phyloP scores from a whole-genome alignment of 1,140 invertebrate species.

The Drosophila takahashii region DNA sequence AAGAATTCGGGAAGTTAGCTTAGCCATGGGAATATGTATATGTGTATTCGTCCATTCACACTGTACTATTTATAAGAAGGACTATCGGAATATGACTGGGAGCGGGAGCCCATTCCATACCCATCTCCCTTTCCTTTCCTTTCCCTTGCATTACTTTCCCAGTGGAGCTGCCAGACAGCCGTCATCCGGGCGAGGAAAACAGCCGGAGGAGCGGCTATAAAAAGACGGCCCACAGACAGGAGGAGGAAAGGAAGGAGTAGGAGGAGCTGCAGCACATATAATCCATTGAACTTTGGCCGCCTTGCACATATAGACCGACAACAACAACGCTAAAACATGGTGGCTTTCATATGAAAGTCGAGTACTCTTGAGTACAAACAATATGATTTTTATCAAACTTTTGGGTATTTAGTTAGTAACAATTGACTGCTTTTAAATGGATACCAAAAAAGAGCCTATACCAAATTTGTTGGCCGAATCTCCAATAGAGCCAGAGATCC shows the following conservation, averaged over 20 bases:
- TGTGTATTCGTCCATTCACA: not conserved
- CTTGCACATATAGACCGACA: conserved; percentile 42
- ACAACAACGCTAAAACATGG: conserved; percentile 3
- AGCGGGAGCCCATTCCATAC: not conserved
- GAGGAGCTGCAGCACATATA: conserved; percentile 29
- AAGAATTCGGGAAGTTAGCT: conserved; percentile 7
- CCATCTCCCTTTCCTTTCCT: not conserved
- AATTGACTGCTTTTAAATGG: too few relatives aligned
- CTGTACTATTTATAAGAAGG: not conserved
- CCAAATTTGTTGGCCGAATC: not conserved
- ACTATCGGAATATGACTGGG: conserved; percentile 4
- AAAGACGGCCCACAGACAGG: conserved; percentile 61
- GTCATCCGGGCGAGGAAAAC: conserved; percentile 37
- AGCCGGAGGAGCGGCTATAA: conserved; percentile 63
- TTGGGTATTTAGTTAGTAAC: too few relatives aligned
- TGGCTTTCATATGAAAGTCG: not conserved
- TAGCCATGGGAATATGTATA: not conserved
- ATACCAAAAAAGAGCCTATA: not conserved
- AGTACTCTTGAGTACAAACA: too few relatives aligned
- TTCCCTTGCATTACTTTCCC: too few relatives aligned
- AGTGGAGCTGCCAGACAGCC: conserved; percentile 30
- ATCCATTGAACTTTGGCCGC: conserved; percentile 78
- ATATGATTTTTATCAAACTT: too few relatives aligned
- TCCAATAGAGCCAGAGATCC: conserved; percentile 2
- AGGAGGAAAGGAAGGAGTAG: not conserved